Conservation (phyloP, 2,888 invertebrate genomes). For the Eueremaeus valkanovi region DNA sequence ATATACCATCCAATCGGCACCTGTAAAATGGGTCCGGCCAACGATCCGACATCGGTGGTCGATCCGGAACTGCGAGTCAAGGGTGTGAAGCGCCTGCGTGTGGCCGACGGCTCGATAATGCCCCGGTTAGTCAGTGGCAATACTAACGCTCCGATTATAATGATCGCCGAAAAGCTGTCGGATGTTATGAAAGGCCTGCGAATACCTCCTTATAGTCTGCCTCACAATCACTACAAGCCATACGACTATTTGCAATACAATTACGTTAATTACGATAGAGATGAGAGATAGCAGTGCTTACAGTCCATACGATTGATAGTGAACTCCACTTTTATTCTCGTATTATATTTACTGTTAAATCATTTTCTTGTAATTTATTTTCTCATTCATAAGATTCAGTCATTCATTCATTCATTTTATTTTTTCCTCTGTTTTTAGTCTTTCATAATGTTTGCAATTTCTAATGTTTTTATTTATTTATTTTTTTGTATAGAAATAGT, state of each 20-base stretch:
- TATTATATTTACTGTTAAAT: too few relatives aligned
- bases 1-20: constrained; percentile 86
- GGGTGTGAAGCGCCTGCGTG: constrained; percentile 65
- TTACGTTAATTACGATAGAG: not conserved
- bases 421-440: too few relatives aligned
- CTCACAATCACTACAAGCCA: not conserved
- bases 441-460: too few relatives aligned
- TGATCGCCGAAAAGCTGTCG: constrained; percentile 84
- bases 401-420: too few relatives aligned
- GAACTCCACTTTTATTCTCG: too few relatives aligned
- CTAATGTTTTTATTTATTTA: too few relatives aligned
- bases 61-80: constrained; percentile 63
- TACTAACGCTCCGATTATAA: constrained; percentile 84
- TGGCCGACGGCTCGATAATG: constrained; percentile 83
- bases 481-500: too few relatives aligned
- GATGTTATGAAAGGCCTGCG: constrained; percentile 67
- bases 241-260: not conserved
- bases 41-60: constrained; percentile 73
- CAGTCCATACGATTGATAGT: too few relatives aligned
- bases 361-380: too few relatives aligned
- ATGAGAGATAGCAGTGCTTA: constrained; percentile 1
- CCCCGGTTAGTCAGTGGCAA: constrained; percentile 82
- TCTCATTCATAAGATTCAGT: too few relatives aligned
- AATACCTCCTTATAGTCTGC: not conserved
- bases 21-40: constrained; percentile 78